These are phyloP conservation scores for Chymomyza procnemis DNA, from an alignment of 2,888 invertebrate species.

Conservation along the genomic window DNA sequence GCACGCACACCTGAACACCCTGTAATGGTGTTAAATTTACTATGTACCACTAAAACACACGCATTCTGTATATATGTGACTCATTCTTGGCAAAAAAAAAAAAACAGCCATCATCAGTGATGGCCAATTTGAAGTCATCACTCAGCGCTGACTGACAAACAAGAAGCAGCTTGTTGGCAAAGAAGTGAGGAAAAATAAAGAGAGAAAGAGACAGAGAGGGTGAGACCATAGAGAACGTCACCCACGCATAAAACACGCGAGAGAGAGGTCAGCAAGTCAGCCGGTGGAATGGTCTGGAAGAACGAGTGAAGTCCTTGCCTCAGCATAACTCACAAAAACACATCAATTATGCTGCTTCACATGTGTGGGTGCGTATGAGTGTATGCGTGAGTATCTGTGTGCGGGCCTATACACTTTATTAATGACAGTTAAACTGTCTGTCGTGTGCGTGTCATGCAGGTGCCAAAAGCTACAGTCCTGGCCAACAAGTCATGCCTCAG, in stretches of 20 bases:
- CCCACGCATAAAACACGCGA: conserved; percentile 23
- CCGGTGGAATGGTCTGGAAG: conserved; percentile 35
- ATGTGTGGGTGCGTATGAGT: conserved; percentile 17
- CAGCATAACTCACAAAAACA: conserved; percentile 67
- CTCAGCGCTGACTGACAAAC: conserved; percentile 63
- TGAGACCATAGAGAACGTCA: conserved; percentile 15
- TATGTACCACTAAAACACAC: not conserved
- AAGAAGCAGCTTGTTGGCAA: conserved; percentile 32
- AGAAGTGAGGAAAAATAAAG: conserved; percentile 4
- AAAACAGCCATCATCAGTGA: conserved; percentile 46
- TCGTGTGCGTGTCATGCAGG: conserved; percentile 60
- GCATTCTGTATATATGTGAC: conserved; percentile 32
- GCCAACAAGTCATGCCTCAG: conserved; percentile 23
- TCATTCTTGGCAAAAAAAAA: not conserved
- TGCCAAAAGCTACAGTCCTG: conserved; percentile 47
- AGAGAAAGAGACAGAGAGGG: not conserved
- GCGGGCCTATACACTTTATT: conserved; percentile 53
- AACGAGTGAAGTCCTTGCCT: conserved; percentile 11
- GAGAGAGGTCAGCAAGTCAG: conserved; percentile 41
- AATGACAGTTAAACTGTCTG: conserved; percentile 70
- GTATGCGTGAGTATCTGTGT: conserved; percentile 16
- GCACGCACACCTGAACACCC: conserved; percentile 14
- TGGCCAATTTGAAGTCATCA: conserved; percentile 70
- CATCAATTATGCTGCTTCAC: conserved; percentile 60
- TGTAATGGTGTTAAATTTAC: conserved; percentile 2